phyloP scores from a whole-genome alignment of 1,140 invertebrate genomes.

The Brachionus angularis region DNA sequence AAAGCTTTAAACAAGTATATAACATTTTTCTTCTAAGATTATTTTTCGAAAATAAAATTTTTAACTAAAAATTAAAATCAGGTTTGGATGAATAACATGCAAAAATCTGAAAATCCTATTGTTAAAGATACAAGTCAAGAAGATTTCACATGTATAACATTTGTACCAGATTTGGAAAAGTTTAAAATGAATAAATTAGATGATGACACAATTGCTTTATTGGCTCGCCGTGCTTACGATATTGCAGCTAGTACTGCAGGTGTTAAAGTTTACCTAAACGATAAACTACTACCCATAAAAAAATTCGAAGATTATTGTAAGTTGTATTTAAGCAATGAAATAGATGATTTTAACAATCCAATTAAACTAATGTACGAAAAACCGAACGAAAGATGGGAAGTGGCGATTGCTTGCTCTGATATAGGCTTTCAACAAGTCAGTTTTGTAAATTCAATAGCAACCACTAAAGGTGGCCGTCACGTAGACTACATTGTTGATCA shows the following conservation, averaged over 20 bases:
- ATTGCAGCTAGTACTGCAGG: conserved; percentile 80
- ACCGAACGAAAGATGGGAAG: conserved; percentile 86
- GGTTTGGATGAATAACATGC: conserved; percentile 92
- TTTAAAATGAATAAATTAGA: conserved; percentile 93
- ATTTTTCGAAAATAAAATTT: background rate
- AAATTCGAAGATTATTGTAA: conserved; percentile 96
- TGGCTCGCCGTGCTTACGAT: conserved; percentile 90
- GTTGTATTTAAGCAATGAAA: conserved; percentile 75
- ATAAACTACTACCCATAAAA: conserved; percentile 79
- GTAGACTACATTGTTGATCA: conserved; percentile 89
- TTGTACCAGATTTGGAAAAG: conserved; percentile 86
- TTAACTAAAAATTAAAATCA: background rate
- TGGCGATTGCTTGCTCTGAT: conserved; percentile 79
- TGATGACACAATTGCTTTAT: conserved; percentile 83
- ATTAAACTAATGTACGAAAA: conserved; percentile 82
- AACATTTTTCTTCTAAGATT: no score
- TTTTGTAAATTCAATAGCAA: conserved; percentile 99
- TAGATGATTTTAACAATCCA: conserved; percentile 67
- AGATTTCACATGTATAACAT: conserved; percentile 92
- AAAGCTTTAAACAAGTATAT: conserved; percentile 74
- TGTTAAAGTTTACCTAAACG: conserved; percentile 91
- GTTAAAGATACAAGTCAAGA: conserved; percentile 68
- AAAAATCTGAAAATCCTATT: conserved; percentile 78
- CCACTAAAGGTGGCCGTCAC: conserved; percentile 95
- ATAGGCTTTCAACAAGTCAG: conserved; percentile 96